Percentiles rank a stretch among this genome's conserved stretches.
phyloP scores from a whole-genome alignment of 1,140 invertebrate genomes.

The Drosophila burlai region DNA sequence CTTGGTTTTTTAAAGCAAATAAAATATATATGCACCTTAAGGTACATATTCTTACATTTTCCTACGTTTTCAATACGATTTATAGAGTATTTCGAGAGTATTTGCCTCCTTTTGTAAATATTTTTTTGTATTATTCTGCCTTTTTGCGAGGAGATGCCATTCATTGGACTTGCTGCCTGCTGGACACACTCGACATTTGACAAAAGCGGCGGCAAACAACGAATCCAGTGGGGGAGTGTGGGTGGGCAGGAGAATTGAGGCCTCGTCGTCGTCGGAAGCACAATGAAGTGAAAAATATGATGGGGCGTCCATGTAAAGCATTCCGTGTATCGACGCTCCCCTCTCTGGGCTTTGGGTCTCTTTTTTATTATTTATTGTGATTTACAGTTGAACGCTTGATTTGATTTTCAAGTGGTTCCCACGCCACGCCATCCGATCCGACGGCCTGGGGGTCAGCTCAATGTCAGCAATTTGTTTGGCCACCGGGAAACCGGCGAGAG shows the following conservation, averaged over 20 bases:
- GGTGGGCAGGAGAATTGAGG: constrained; percentile 12
- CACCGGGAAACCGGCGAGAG: constrained; percentile 17
- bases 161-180: constrained; percentile 20
- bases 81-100: constrained; percentile 9
- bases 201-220: constrained; percentile 69
- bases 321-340: constrained; percentile 40
- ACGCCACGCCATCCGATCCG: constrained; percentile 49
- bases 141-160: constrained; percentile 5
- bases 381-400: constrained; percentile 85
- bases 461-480: constrained; percentile 63
- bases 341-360: neutral
- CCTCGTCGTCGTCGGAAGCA: constrained; percentile 56
- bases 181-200: constrained; percentile 71
- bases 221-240: constrained; percentile 5
- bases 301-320: constrained; percentile 54
- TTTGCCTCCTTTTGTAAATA: constrained; percentile 4
- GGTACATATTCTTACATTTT: neutral
- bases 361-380: constrained; percentile 84
- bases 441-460: constrained; percentile 44
- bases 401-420: constrained; percentile 85
- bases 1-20: too few relatives aligned
- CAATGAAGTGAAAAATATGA: constrained; percentile 84
- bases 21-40: neutral
- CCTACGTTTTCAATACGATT: neutral
- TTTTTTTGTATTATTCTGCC: constrained; percentile 17